Percentiles rank a stretch among this genome's conserved stretches.
Evolutionary conservation across 92 coral and sea anemone species (phyloP).

Genomic region (Desmophyllum pertusum): DNA sequence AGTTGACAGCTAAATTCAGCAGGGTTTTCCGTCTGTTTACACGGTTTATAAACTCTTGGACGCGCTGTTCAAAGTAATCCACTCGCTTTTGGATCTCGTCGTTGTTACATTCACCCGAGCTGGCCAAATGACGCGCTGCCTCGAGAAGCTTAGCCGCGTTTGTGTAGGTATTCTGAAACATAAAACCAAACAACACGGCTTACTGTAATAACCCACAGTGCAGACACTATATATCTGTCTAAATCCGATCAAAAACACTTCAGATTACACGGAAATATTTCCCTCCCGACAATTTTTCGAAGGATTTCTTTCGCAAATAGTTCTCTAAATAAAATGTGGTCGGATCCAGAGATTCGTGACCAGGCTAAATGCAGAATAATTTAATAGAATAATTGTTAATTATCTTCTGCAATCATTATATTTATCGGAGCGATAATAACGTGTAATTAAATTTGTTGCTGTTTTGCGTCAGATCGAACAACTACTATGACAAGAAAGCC

Average conservation of each 20-base stretch:
- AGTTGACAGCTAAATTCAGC: constrained; percentile 96
- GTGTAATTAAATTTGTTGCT: background rate
- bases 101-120: constrained; percentile 91
- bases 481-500: background rate
- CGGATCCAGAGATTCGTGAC: constrained; percentile 9
- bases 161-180: constrained; percentile 96
- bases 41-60: constrained; percentile 91
- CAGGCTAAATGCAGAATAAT: background rate
- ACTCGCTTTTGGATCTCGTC: constrained; percentile 92
- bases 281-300: constrained; percentile 24
- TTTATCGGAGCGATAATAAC: background rate
- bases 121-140: constrained; percentile 92
- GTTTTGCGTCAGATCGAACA: background rate
- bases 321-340: constrained; percentile 9
- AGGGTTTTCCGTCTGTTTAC: constrained; percentile 91
- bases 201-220: background rate
- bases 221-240: background rate
- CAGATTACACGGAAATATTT: constrained; percentile 33
- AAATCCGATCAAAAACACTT: constrained; percentile 35
- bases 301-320: background rate
- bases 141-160: constrained; percentile 95
- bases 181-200: constrained; percentile 28
- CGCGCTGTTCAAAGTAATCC: constrained; percentile 92
- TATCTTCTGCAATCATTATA: background rate
- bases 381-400: constrained; percentile 32